These are phyloP conservation scores for Uria lomvia DNA, from an alignment of 2,113 vertebrate species.

Conservation along the genomic window DNA sequence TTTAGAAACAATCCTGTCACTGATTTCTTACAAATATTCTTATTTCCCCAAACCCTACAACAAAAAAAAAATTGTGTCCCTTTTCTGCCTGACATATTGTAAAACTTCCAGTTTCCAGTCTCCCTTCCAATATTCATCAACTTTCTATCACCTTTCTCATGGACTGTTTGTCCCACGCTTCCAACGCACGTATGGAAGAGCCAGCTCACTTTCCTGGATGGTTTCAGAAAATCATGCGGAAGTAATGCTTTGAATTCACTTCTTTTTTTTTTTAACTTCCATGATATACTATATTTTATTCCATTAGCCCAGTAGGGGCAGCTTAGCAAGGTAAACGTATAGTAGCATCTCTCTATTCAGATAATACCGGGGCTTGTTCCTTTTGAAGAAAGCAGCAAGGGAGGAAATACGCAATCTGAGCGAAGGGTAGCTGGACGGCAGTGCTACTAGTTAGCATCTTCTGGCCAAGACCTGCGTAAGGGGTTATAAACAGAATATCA, in stretches of 20 bases:
- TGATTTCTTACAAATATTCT: neutral
- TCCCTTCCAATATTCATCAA: neutral
- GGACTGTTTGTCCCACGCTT: neutral
- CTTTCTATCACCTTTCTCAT: neutral
- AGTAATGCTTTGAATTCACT: neutral
- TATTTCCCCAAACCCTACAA: neutral
- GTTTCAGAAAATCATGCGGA: neutral
- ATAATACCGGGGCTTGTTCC: neutral
- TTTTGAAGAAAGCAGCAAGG: neutral
- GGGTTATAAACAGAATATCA: neutral
- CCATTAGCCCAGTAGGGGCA: neutral
- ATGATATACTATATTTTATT: neutral
- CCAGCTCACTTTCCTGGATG: neutral
- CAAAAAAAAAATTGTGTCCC: neutral
- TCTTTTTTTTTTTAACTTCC: neutral
- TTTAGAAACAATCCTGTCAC: neutral
- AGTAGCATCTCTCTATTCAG: neutral
- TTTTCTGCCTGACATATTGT: neutral
- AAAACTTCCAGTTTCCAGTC: neutral
- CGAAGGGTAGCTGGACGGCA: neutral
- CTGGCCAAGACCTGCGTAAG: neutral
- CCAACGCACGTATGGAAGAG: neutral
- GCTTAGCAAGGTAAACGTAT: neutral
- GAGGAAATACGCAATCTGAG: neutral
- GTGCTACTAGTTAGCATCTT: neutral